These are phyloP conservation scores for Phyllotreta striolata DNA, from an alignment of 2,888 invertebrate genomes.

Conservation along the genomic window DNA sequence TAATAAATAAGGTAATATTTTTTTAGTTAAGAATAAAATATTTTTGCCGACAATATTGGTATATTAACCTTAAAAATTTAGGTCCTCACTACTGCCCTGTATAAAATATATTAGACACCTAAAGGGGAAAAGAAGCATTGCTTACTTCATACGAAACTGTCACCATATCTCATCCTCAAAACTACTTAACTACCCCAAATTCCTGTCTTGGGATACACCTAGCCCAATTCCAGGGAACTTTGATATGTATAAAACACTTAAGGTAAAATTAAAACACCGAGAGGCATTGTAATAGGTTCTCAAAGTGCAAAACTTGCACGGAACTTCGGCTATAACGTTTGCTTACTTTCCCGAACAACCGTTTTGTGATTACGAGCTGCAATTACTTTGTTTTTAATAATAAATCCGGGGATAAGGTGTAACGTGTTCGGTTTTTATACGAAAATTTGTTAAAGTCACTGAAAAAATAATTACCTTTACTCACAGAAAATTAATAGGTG, in stretches of 20 bases:
- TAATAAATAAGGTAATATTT: too few species aligned
- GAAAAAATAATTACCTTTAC: too few species aligned
- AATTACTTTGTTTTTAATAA: neutral
- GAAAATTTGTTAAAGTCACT: too few species aligned
- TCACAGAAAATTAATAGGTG: too few species aligned
- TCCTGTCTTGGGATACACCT: conserved; percentile 37
- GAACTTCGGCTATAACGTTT: conserved; percentile 11
- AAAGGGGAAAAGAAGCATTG: conserved; percentile 41
- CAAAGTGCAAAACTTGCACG: conserved; percentile 18
- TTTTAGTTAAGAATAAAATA: too few species aligned
- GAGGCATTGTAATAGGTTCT: conserved; percentile 23
- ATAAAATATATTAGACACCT: conserved; percentile 32
- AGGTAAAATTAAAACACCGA: conserved; percentile 32
- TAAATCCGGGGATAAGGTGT: too few species aligned
- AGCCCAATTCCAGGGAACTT: conserved; percentile 23
- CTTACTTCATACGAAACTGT: conserved; percentile 46
- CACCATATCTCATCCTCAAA: conserved; percentile 45
- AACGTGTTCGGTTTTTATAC: too few species aligned
- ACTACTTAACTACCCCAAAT: conserved; percentile 45
- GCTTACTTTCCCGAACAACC: conserved; percentile 10
- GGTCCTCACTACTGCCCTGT: conserved; percentile 2
- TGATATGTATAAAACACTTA: conserved; percentile 24
- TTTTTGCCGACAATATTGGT: too few species aligned
- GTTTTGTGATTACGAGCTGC: conserved; percentile 7
- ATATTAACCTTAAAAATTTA: neutral